Conservation (phyloP, 2,113 vertebrate genomes). For the Climacteris rufus region DNA sequence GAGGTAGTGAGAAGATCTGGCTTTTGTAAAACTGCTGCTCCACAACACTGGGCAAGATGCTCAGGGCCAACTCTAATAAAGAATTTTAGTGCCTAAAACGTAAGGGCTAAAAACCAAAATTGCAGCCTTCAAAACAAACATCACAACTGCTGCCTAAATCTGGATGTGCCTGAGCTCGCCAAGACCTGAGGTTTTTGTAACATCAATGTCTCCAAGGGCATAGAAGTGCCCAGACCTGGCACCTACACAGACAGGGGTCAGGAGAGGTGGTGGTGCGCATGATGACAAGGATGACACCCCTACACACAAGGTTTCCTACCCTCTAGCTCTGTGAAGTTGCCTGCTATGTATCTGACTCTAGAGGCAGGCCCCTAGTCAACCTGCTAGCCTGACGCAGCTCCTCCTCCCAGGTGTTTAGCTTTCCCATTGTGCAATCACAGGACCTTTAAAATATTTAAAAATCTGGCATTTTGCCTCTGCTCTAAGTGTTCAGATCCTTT, state of each 20-base stretch:
- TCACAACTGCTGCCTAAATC: neutral
- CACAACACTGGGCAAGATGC: neutral
- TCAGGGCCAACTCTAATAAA: neutral
- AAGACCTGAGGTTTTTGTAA: accelerated
- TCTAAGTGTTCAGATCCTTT: neutral
- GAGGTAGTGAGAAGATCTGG: neutral
- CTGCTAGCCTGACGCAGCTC: neutral
- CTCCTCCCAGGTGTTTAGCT: neutral
- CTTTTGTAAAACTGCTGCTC: neutral
- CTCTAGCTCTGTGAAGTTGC: neutral
- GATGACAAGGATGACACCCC: too few relatives aligned
- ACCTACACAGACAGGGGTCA: accelerated
- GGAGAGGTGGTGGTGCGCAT: neutral
- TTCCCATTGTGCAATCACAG: neutral
- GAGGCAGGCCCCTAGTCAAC: neutral
- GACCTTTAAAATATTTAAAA: neutral
- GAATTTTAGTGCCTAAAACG: neutral
- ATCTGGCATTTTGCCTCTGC: neutral
- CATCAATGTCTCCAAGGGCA: neutral
- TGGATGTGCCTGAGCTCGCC: neutral
- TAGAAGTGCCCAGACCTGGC: neutral
- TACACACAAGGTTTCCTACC: neutral
- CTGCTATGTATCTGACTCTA: neutral
- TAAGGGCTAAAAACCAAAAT: neutral
- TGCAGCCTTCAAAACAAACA: neutral